Base-by-base conservation (phyloP, 2,888 invertebrate species). In the Macrostomum cliftonense region DNA sequence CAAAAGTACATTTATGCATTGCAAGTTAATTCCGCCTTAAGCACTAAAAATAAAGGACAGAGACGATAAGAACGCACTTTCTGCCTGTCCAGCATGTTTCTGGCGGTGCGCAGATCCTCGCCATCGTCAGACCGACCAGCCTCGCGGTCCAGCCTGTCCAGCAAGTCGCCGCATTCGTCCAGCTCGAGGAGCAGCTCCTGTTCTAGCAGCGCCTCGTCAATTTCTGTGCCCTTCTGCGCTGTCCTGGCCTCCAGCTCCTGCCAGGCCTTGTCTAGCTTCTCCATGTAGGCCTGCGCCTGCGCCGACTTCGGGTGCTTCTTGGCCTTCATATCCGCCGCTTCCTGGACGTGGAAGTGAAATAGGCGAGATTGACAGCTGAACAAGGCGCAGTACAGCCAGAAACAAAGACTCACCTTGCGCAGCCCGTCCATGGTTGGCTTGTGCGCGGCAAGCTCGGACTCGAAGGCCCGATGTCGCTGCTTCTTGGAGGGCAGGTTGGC, bases 31-130 rank as follows among this genome's bases (percentile, higher is more conserved):
- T n/a, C n/a, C n/a, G n/a, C n/a, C n/a, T n/a, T n/a, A 17, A 9
- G 40, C 19, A 16, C 9, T 40, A 16, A 2, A 17, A 9, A 28
- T 9, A 28, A 28, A 28, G 4, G 28, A 28, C 5, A 28, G 5
- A 28, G 28, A 28, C 28, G 9, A 4, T 28, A 9, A 28, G 28
- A 9, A 9, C 36, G 45, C 46, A 61, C 67, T 73, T 87, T 85
- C 58, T 89, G 89, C 63, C 85, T 84, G 59, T 84, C 84, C 37
- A 93, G 75, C 17, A 89, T 74, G 54, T 88, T 80, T 67, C 87
- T 85, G 66, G 91, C 93, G 58, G 85, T 83, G 52, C 91, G 76
- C 42, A 95, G 74, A 72, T 95, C 93, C 1, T 77, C 78, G 2
- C 91, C 91, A 1, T 83, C 78, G 70, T 87, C 85, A 40, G 79